Evolutionary conservation across 53 echinoderm and acorn worm species (phyloP), one percentile per base, ranked within the genome.

Genomic region (Zoroaster sp.): DNA sequence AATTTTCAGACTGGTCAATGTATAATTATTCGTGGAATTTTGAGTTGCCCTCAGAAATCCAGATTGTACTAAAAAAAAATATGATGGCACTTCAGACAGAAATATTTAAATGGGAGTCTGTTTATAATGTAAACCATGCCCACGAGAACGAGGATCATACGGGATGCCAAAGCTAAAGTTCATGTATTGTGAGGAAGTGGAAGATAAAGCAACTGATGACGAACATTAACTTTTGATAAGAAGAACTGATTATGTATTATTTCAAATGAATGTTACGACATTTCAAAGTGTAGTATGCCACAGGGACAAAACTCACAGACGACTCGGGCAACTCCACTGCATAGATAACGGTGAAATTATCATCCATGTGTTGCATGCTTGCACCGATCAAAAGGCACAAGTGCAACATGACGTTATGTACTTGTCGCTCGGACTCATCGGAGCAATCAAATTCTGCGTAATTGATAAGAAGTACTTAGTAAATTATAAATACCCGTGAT

Each of bases 391-490:
- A 74, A 40, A 28, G 28, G 74, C 42, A 32, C 76, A 12, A 76
- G 51, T 49, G 51, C 76, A 76, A 51, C 76, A 76, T 49, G 46
- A 76, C 42, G 25, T 37, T 18, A 79, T 55, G 79, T 37, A 79
- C 79, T 44, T 66, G 68, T 66, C 83, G 66, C 21, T 38, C 21
- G 17, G 40, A 45, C 33, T 25, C 79, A 63, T 37, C 55, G 39
- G 44, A 41, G 85, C 71, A 85, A 49, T 85, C 71, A 54, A 52
- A 55, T 70, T 30, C 69, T 46, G 11, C 36, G 85, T 70, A 85
- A 85, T 85, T 85, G 71, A 85, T 85, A 71, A 85, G 85, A 71
- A 85, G 85, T 85, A 85, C 85, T 85, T 85, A 85, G 85, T 69
- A 49, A 85, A 85, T 85, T 82, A 82, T 82, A 82, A 82, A 82